Conservation (phyloP, 2,113 vertebrate genomes). For the Donacobius atricapilla region DNA sequence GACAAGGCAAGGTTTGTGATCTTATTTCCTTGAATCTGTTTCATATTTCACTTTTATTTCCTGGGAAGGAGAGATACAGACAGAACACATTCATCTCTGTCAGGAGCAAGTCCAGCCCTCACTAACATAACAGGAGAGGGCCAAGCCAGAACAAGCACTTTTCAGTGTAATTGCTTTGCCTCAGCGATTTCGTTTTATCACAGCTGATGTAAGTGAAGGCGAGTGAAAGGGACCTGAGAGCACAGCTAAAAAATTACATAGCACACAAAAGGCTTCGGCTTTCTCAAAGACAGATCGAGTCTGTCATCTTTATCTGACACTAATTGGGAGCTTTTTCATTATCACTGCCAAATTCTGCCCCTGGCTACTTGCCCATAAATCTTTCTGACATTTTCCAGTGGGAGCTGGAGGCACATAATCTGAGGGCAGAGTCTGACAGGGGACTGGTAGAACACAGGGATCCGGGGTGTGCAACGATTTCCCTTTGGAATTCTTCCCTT, state of each 20-base stretch:
- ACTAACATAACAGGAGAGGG: not conserved
- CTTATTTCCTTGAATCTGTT: not conserved
- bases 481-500: not conserved
- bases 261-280: slow-evolving; percentile 18
- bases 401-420: not conserved
- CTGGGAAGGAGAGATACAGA: not conserved
- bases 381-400: not conserved
- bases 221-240: not conserved
- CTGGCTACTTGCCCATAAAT: slow-evolving; percentile 8
- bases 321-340: slow-evolving; percentile 47
- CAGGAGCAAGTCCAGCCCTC: slow-evolving; percentile 4
- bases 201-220: not conserved
- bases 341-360: slow-evolving; percentile 36
- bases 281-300: slow-evolving; percentile 13
- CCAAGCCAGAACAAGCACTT: slow-evolving; percentile 40
- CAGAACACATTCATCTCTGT: not conserved
- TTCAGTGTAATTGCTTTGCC: slow-evolving; percentile 38
- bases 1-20: not conserved
- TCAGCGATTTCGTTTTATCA: not conserved
- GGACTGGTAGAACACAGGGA: not conserved
- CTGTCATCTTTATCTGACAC: slow-evolving; percentile 43
- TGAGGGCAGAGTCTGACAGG: not conserved
- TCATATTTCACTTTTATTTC: slow-evolving; percentile 42
- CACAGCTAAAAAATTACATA: not conserved
- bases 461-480: rapidly evolving